These are phyloP conservation scores for Sialia sialis DNA, from an alignment of 2,113 vertebrate genomes.

Conservation along the genomic window DNA sequence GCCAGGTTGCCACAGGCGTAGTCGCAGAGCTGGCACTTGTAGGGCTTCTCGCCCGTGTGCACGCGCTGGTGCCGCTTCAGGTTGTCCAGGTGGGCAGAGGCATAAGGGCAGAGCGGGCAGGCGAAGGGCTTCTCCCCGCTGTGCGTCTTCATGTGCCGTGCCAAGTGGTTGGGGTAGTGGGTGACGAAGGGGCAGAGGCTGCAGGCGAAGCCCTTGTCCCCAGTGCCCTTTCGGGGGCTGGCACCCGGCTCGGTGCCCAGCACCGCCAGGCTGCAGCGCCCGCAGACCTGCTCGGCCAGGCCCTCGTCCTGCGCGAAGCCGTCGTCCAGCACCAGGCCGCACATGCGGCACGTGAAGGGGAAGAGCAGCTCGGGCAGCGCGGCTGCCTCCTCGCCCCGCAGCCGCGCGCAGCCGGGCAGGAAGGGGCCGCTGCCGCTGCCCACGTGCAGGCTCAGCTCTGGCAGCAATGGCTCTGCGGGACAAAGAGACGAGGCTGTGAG, in stretches of 20 bases:
- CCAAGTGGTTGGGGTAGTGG: constrained; percentile 96
- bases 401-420: constrained; percentile 71
- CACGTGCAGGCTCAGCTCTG: constrained; percentile 68
- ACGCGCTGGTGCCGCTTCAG: constrained; percentile 95
- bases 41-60: constrained; percentile 58
- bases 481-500: neutral
- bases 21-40: constrained; percentile 83
- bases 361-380: constrained; percentile 84
- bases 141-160: constrained; percentile 97
- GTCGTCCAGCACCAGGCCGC: constrained; percentile 87
- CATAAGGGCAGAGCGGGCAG: constrained; percentile 92
- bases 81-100: constrained; percentile 95
- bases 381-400: constrained; percentile 66
- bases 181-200: constrained; percentile 92
- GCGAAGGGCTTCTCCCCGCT: constrained; percentile 96
- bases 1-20: constrained; percentile 97
- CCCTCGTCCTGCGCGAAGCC: constrained; percentile 77
- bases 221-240: constrained; percentile 62
- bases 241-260: constrained; percentile 82
- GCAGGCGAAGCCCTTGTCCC: constrained; percentile 87
- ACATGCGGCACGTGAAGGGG: constrained; percentile 89
- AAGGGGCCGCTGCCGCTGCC: constrained; percentile 59
- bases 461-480: constrained; percentile 63
- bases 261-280: constrained; percentile 85
- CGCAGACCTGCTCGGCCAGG: constrained; percentile 81